phyloP scores from a whole-genome alignment of 2,888 invertebrate species.

The Drosophila leonis region DNA sequence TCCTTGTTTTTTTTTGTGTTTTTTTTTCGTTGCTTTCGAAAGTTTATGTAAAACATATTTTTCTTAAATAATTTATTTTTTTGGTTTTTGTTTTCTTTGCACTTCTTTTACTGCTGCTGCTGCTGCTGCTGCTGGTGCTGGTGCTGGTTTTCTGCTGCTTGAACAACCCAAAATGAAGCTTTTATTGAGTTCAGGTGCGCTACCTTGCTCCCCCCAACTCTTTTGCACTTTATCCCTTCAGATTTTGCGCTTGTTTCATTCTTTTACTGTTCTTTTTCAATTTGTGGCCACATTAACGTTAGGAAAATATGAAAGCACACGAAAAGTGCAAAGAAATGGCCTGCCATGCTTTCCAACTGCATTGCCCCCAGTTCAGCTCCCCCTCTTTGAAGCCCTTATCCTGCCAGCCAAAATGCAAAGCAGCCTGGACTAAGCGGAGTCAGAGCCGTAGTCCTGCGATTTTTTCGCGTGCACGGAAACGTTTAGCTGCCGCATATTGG shows the following conservation, averaged over 20 bases:
- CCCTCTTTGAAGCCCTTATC: background rate
- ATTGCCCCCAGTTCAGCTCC: constrained; percentile 25
- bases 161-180: constrained; percentile 79
- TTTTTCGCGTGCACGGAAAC: constrained; percentile 78
- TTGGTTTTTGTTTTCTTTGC: constrained; percentile 57
- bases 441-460: constrained; percentile 25
- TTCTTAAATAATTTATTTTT: constrained; percentile 80
- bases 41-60: constrained; percentile 80
- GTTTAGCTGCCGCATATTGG: constrained; percentile 77
- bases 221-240: constrained; percentile 31
- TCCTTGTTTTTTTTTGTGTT: constrained; percentile 2
- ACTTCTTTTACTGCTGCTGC: constrained; percentile 24
- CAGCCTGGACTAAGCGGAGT: constrained; percentile 26
- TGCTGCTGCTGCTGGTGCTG: constrained; percentile 27
- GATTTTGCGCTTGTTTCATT: constrained; percentile 48
- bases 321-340: constrained; percentile 74
- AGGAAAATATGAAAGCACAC: constrained; percentile 77
- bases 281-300: constrained; percentile 80
- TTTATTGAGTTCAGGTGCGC: constrained; percentile 79
- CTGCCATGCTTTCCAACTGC: constrained; percentile 53
- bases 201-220: constrained; percentile 12
- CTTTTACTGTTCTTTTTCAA: constrained; percentile 68
- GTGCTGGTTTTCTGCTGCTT: constrained; percentile 74
- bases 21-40: constrained; percentile 28
- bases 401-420: constrained; percentile 48